Base-by-base conservation (phyloP, 2,113 vertebrate species). In the Corythaixoides concolor region DNA sequence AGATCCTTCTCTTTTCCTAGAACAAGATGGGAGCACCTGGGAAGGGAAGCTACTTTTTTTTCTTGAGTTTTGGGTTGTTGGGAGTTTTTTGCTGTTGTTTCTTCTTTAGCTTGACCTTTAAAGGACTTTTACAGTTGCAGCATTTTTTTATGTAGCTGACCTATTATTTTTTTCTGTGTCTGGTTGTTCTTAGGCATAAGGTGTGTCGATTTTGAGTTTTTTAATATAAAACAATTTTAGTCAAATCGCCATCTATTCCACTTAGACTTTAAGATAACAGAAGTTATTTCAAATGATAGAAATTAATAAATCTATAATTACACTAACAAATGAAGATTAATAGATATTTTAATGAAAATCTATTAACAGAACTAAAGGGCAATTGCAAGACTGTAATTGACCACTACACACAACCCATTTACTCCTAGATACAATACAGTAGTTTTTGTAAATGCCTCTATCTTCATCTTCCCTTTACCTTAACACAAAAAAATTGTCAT, bases 51-150 rank as follows among this genome's bases (percentile, higher is more conserved):
- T 35, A 68, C 35, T 30, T 75, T n/a, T 60, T 70, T 23, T 8
- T 49, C 8, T 32, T 21, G 3, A 43, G 4, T 20, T 26, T 32
- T 27, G 12, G 5, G 23, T 3, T 37, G 55, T 58, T 15, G 11
- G 41, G 41, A 11, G 21, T 32, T 8, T 33, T 16, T 13, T 33
- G 4, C 33, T 88, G 7, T 39, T 81, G 30, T 81, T 60, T 60
- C 58, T 92, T 91, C 37, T 95, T 88, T 86, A 85, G 24, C 39
- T 84, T 87, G 62, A 77, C 22, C 9, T 93, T 93, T 89, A 33
- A 88, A 94, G n/a, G 63, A 62, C 32, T 91, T 91, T 19, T 70
- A 66, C 9, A n/a, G 45, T 58, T 69, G 45, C 14, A 63, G 14
- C 2, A 7, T 66, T 83, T 94, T 87, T 90, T 63, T 43, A 33